Evolutionary conservation across 2,888 invertebrate genomes (phyloP).

Genomic region (Trisateles emortualis): DNA sequence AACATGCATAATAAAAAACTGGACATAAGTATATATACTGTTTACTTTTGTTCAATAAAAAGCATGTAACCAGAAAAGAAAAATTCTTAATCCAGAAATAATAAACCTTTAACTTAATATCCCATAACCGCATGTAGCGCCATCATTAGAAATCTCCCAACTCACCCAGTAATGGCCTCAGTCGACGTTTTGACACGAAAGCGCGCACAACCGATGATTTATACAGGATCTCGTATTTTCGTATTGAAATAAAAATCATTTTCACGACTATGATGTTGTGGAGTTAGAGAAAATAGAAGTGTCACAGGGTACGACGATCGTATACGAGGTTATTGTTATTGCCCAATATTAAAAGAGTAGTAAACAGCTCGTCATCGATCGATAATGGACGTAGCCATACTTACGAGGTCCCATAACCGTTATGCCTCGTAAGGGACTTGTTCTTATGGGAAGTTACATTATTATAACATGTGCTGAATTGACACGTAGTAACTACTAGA

Average conservation of each 20-base stretch:
- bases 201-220: conserved; percentile 59
- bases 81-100: conserved; percentile 6
- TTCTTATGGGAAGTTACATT: background rate
- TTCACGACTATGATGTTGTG: conserved; percentile 37
- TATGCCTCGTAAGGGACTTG: conserved; percentile 6
- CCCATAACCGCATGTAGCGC: conserved; percentile 26
- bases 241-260: conserved; percentile 66
- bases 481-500: no score
- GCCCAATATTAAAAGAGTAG: conserved; percentile 11
- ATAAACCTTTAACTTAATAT: conserved; percentile 17
- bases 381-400: conserved; percentile 12
- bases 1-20: no score
- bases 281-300: conserved; percentile 45
- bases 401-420: conserved; percentile 6
- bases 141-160: conserved; percentile 45
- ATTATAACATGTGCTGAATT: background rate
- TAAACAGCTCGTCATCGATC: conserved; percentile 13
- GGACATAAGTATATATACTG: background rate
- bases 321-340: conserved; percentile 10
- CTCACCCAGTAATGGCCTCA: conserved; percentile 43
- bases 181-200: conserved; percentile 60
- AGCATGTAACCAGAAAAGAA: background rate
- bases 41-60: background rate
- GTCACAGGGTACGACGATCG: conserved; percentile 22
- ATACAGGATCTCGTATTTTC: conserved; percentile 60